phyloP scores from a whole-genome alignment of 2,113 vertebrate genomes.

The Tragelaphus imberbis region DNA sequence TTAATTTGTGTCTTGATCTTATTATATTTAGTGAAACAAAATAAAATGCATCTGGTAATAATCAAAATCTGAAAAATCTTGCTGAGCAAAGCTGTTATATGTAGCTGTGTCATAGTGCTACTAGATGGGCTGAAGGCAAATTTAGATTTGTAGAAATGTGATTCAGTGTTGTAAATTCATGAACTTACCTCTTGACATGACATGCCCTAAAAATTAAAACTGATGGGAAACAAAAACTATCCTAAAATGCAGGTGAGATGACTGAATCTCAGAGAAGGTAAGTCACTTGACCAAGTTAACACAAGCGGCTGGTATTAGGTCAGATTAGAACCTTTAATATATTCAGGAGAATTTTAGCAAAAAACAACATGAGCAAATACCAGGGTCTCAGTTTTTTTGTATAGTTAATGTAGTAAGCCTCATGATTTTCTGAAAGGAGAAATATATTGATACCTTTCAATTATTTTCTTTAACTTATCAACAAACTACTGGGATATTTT shows the following conservation, averaged over 20 bases:
- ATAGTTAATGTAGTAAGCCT: not conserved
- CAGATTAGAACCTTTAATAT: not conserved
- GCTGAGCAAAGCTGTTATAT: not conserved
- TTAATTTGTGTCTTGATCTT: not conserved
- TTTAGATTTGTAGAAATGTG: not conserved
- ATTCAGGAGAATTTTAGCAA: not conserved
- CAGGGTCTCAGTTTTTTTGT: not conserved
- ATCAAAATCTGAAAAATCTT: not conserved
- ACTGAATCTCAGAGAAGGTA: not conserved
- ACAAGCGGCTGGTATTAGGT: too few relatives aligned
- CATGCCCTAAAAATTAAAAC: not conserved
- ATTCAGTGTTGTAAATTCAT: not conserved
- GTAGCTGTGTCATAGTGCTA: not conserved
- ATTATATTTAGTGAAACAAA: not conserved
- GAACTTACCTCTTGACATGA: not conserved
- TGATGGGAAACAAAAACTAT: not conserved
- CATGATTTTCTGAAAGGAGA: not conserved
- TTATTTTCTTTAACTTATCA: not conserved
- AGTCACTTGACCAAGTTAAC: not conserved
- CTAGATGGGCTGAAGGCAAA: not conserved
- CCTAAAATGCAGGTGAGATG: not conserved
- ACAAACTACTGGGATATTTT: not conserved
- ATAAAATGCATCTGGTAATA: not conserved
- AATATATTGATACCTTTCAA: not conserved
- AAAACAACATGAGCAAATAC: not conserved